Percentiles rank a stretch among this genome's conserved stretches.
Evolutionary conservation across 2,113 vertebrate genomes (phyloP).

Genomic region (Coracopsis vasa): DNA sequence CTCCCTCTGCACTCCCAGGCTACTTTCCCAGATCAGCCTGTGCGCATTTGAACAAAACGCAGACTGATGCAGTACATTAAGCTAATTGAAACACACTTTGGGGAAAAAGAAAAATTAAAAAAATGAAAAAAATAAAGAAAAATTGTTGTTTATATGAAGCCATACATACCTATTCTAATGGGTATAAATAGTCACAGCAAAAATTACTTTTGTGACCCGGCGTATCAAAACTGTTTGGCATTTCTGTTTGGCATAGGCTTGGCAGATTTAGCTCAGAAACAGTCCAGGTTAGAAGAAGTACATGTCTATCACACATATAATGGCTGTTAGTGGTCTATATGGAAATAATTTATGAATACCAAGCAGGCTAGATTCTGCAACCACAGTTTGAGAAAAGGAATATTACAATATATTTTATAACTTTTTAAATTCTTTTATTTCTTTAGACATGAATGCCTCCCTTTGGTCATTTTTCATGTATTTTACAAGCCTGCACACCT

Average conservation of each 20-base stretch:
- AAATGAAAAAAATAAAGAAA: neutral
- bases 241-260: neutral
- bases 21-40: neutral
- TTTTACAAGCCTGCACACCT: neutral
- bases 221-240: neutral
- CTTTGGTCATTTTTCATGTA: neutral
- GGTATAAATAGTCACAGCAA: neutral
- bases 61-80: neutral
- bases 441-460: neutral
- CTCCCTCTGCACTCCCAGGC: neutral
- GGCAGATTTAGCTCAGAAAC: neutral
- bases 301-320: neutral
- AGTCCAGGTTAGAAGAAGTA: neutral
- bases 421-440: constrained; percentile 5
- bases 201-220: neutral
- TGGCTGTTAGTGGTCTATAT: neutral
- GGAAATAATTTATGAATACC: constrained; percentile 41
- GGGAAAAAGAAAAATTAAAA: no score
- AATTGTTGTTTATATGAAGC: neutral
- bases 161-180: neutral
- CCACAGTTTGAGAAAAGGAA: neutral
- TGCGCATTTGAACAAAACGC: neutral
- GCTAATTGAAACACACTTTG: neutral
- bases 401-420: neutral
- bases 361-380: constrained; percentile 10